A percentile compares a stretch with the other conserved stretches of the same genome.
Evolutionary conservation across 2,888 invertebrate genomes (phyloP).

Genomic region (Tipula lateralis): DNA sequence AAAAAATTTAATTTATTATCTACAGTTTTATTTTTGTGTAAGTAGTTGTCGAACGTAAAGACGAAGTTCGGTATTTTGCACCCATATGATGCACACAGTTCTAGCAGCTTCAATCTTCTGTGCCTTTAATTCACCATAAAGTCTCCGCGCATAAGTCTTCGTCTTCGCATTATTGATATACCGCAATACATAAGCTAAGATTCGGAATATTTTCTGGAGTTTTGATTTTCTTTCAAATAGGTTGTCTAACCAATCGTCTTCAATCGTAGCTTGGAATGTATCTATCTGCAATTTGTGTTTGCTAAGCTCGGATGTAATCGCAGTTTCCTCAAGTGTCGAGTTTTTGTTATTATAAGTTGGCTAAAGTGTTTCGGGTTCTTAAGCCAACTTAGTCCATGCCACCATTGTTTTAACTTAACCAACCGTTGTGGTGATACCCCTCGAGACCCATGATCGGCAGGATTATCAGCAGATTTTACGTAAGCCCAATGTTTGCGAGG

Average conservation of each 20-base stretch:
- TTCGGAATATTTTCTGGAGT: no score
- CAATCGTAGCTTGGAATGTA: no score
- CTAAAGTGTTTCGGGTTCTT: neutral
- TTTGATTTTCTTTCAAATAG: no score
- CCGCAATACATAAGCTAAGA: neutral
- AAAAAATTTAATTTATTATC: neutral
- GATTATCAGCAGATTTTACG: neutral
- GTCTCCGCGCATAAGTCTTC: neutral
- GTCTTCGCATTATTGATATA: neutral
- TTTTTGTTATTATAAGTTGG: neutral
- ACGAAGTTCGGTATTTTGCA: neutral
- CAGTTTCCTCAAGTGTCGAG: no score
- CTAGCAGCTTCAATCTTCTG: neutral
- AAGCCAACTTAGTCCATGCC: neutral
- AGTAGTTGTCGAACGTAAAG: neutral
- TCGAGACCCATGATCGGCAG: no score
- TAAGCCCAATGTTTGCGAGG: neutral
- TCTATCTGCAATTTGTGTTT: no score
- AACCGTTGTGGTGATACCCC: neutral
- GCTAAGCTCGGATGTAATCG: no score
- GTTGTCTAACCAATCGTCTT: no score
- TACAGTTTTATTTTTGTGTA: neutral
- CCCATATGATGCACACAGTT: neutral
- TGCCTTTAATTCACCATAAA: no score
- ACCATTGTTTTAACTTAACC: neutral